These are phyloP conservation scores for Agrotis puta DNA, from an alignment of 2,888 invertebrate species.

Conservation along the genomic window DNA sequence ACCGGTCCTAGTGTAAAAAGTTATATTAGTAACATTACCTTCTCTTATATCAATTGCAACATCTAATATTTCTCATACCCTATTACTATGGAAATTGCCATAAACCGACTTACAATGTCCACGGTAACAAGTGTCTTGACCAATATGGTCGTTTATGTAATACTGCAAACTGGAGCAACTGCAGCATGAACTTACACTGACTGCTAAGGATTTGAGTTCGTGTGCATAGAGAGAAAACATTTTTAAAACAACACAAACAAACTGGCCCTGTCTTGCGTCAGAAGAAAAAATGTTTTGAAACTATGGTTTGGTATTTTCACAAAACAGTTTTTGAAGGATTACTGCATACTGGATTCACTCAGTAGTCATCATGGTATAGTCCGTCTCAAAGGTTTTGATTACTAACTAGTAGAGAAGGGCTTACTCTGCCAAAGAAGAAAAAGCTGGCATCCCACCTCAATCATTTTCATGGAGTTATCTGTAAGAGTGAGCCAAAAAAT, in stretches of 20 bases:
- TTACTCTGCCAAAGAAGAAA: no score
- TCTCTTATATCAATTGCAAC: constrained; percentile 4
- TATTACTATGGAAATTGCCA: constrained; percentile 19
- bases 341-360: no score
- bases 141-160: constrained; percentile 83
- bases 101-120: constrained; percentile 43
- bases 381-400: no score
- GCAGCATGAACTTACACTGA: constrained; percentile 66
- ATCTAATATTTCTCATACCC: not conserved
- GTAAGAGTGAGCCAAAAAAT: no score
- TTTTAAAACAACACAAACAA: no score
- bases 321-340: not conserved
- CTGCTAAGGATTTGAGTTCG: constrained; percentile 40
- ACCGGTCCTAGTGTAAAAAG: no score
- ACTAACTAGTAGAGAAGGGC: no score
- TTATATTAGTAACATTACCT: not conserved
- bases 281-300: no score
- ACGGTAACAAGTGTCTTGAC: constrained; percentile 73
- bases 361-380: no score
- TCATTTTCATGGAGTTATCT: no score
- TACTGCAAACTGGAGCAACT: constrained; percentile 80
- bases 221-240: not conserved
- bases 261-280: not conserved
- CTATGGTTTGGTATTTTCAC: no score
- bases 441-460: not conserved